Base-by-base conservation (phyloP, 1,140 invertebrate genomes). In the Hyposmocoma kahamanoa region DNA sequence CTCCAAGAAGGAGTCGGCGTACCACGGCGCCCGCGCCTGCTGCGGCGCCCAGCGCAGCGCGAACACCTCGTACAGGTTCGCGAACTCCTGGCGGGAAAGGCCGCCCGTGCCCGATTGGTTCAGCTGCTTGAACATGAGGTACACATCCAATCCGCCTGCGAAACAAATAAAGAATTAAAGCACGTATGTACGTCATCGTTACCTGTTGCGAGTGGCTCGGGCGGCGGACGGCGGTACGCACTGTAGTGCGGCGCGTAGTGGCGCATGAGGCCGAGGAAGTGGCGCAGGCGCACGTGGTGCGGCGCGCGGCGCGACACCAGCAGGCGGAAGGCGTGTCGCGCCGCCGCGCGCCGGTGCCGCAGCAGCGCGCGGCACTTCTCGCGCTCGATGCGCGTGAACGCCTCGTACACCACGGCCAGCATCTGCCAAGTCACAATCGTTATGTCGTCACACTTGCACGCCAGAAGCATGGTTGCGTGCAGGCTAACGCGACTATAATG, bases 371-470 rank as follows among this genome's bases (percentile, higher is more conserved):
- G 90, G 65, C 96, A 94, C 76, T 97, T 97, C 51, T 94, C 92
- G 47, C 95, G 93, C 83, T 97, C 95, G 28, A 95, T 92, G 20
- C 91, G 90, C 11, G 94, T 96, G 76, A 97, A 97, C 3, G 95
- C 93, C 84, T 96, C 95, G 79, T 97, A 97, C 1, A 97, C 95
- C 18, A 97, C 95, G 44, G 95, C 95, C 42, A 97, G 85, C 91
- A 97, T 94, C 91, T 93, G n/a, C n/a, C n/a, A n/a, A n/a, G n/a
- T n/a, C n/a, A n/a, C n/a, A n/a, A n/a, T n/a, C n/a, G n/a, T n/a
- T n/a, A n/a, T n/a, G n/a, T n/a, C n/a, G n/a, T n/a, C n/a, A n/a
- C n/a, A n/a, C n/a, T n/a, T n/a, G n/a, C n/a, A n/a, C n/a, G n/a
- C n/a, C n/a, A n/a, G n/a, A n/a, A n/a, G n/a, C n/a, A n/a, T n/a